These are phyloP conservation scores for Morinoia aosen DNA, from an alignment of 2,888 invertebrate species.

Conservation along the genomic window DNA sequence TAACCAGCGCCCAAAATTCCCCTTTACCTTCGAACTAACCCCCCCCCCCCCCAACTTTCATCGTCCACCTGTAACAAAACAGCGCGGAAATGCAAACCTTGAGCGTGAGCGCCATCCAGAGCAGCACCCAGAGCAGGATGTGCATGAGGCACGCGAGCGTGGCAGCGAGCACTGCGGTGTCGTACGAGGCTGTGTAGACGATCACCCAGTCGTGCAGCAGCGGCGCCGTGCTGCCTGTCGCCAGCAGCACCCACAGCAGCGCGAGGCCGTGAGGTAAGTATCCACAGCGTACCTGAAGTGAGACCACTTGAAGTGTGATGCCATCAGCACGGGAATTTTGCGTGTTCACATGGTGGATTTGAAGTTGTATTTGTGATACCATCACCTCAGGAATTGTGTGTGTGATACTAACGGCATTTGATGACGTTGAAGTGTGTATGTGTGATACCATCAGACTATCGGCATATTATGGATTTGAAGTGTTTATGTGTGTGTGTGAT, in stretches of 20 bases:
- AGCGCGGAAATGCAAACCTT: conserved; percentile 74
- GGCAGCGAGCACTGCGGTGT: conserved; percentile 77
- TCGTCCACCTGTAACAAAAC: too few species aligned
- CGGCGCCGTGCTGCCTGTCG: conserved; percentile 84
- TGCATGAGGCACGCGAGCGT: conserved; percentile 80
- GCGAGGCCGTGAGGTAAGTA: conserved; percentile 90
- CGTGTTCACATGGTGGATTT: background rate
- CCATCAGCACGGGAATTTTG: background rate
- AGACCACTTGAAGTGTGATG: background rate
- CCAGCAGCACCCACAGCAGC: conserved; percentile 81
- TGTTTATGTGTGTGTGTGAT: too few species aligned
- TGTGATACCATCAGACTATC: too few species aligned
- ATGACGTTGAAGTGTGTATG: too few species aligned
- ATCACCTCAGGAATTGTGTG: too few species aligned
- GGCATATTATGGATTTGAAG: too few species aligned
- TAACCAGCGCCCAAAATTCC: too few species aligned
- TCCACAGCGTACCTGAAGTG: conserved; percentile 71
- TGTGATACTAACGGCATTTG: too few species aligned
- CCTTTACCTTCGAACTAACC: too few species aligned
- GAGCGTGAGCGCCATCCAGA: conserved; percentile 86
- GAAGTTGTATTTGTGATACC: too few species aligned
- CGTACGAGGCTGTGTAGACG: conserved; percentile 82
- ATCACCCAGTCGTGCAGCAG: conserved; percentile 86
- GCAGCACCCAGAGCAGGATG: conserved; percentile 85
- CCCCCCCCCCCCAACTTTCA: background rate